Evolutionary conservation across 2,113 vertebrate genomes (phyloP).

Genomic region (Chloropsis cyanopogon): DNA sequence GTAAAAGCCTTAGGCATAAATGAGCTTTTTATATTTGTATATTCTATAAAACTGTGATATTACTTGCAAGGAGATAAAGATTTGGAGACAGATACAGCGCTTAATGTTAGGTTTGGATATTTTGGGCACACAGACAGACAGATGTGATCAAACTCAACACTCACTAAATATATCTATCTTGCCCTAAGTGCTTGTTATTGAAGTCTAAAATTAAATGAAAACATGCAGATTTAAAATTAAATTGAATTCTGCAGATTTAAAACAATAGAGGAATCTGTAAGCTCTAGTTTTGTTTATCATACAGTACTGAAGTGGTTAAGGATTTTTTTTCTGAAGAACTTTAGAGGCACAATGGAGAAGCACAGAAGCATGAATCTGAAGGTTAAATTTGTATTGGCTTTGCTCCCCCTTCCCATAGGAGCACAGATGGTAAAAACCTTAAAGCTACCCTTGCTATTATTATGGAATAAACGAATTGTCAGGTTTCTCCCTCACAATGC

Average conservation of each 20-base stretch:
- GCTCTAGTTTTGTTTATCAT: not conserved
- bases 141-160: not conserved
- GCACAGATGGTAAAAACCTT: slow-evolving; percentile 59
- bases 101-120: not conserved
- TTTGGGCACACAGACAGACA: not conserved
- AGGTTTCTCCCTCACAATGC: slow-evolving; percentile 47
- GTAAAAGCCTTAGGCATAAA: not conserved
- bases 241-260: not conserved
- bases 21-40: not conserved
- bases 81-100: not conserved
- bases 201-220: not conserved
- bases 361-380: slow-evolving; percentile 58
- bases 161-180: not conserved
- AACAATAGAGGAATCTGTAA: not conserved
- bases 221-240: not conserved
- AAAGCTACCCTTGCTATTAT: slow-evolving; percentile 48
- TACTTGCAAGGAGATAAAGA: not conserved
- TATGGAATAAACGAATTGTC: slow-evolving; percentile 51
- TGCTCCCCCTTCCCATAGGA: slow-evolving; percentile 49
- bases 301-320: slow-evolving; percentile 25
- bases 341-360: slow-evolving; percentile 42
- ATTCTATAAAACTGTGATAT: not conserved
- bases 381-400: slow-evolving; percentile 61
- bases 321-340: slow-evolving; percentile 31
- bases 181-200: not conserved